phyloP scores from a whole-genome alignment of 2,797 vertebrate genomes.

The Glyptemys insculpta region DNA sequence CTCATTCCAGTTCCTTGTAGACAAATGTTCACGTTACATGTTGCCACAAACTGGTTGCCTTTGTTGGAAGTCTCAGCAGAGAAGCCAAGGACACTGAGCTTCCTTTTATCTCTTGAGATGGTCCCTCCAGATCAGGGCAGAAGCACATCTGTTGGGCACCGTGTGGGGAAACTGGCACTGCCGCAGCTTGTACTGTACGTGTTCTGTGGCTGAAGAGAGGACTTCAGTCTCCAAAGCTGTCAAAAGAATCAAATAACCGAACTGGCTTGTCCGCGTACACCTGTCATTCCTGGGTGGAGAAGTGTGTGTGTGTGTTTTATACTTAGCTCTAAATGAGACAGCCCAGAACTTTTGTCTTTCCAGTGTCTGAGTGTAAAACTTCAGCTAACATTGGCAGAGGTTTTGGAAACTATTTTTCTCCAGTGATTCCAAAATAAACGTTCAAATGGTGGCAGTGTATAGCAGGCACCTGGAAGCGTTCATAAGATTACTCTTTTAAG shows the following conservation, averaged over 20 bases:
- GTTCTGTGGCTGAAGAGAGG: neutral
- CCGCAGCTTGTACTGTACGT: neutral
- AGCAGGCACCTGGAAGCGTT: slow-evolving; percentile 13
- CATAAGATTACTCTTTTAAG: neutral
- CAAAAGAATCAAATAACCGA: neutral
- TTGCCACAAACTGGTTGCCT: neutral
- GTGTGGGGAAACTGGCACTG: neutral
- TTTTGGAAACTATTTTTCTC: slow-evolving; percentile 19
- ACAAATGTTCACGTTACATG: neutral
- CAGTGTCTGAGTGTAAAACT: neutral
- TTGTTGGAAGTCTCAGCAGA: neutral
- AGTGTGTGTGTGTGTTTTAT: neutral
- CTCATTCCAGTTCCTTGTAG: neutral
- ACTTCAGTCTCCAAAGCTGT: neutral
- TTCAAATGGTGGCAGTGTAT: neutral
- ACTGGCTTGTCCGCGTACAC: neutral
- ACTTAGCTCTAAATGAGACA: neutral
- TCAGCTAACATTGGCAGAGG: neutral
- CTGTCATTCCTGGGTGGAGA: neutral
- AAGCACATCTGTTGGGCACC: accelerated
- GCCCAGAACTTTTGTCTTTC: neutral
- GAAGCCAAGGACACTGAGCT: neutral
- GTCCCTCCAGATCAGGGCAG: neutral
- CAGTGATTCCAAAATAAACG: neutral
- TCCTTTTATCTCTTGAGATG: neutral